phyloP scores from a whole-genome alignment of 2,888 invertebrate genomes.

The Pristionchus japonicus region DNA sequence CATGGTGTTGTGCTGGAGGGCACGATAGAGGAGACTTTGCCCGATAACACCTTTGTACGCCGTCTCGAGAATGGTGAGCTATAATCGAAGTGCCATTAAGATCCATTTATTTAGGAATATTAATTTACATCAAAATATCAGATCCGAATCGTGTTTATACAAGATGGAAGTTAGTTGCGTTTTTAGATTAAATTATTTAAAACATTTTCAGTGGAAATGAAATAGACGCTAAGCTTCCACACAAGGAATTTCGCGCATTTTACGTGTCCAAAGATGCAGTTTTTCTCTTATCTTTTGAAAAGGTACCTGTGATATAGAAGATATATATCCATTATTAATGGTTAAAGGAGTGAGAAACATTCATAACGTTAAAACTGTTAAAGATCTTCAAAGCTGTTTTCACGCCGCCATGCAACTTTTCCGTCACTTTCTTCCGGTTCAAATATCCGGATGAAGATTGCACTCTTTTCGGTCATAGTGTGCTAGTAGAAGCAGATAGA shows the following conservation, averaged over 20 bases:
- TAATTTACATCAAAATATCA: background rate
- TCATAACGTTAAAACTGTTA: too few species aligned
- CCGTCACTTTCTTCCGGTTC: background rate
- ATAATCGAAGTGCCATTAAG: too few species aligned
- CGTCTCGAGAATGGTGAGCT: too few species aligned
- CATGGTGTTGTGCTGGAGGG: too few species aligned
- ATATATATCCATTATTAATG: background rate
- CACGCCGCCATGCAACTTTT: background rate
- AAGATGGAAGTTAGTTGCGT: background rate
- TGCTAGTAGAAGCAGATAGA: background rate
- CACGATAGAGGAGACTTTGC: too few species aligned
- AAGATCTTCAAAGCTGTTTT: background rate
- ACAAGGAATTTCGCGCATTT: background rate
- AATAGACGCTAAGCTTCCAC: background rate
- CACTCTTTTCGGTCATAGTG: background rate
- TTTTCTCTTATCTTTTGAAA: background rate
- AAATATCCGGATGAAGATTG: background rate
- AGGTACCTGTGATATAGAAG: too few species aligned
- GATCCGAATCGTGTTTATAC: background rate
- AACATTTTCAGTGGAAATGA: background rate
- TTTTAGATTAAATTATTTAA: background rate
- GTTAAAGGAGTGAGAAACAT: too few species aligned
- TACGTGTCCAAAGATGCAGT: background rate
- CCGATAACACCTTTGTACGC: too few species aligned
- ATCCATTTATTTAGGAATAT: background rate